phyloP scores from a whole-genome alignment of 2,113 vertebrate species.

The Aix galericulata region DNA sequence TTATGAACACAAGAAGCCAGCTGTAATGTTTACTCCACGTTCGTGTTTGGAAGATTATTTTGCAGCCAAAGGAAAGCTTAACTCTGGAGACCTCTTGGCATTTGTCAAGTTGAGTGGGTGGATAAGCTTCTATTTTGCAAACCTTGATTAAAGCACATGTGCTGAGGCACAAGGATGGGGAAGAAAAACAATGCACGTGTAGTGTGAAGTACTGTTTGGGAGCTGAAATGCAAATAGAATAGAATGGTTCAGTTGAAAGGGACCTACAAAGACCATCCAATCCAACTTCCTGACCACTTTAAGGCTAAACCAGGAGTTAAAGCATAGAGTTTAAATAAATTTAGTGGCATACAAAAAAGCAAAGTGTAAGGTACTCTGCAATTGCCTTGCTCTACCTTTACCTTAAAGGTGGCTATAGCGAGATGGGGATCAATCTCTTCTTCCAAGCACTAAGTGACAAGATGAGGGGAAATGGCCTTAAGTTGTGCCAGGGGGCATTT shows the following conservation, averaged over 20 bases:
- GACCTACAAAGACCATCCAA: background rate
- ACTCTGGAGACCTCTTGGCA: background rate
- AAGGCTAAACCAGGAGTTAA: background rate
- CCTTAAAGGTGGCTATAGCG: too few relatives aligned
- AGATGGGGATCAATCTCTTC: too few relatives aligned
- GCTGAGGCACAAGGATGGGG: background rate
- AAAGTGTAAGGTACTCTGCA: background rate
- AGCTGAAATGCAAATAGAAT: background rate
- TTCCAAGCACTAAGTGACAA: too few relatives aligned
- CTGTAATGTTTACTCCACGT: background rate
- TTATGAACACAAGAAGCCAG: background rate
- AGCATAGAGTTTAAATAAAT: background rate
- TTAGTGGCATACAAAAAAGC: accelerated
- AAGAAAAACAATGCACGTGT: background rate
- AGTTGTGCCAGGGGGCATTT: too few relatives aligned
- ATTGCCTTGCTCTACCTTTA: too few relatives aligned
- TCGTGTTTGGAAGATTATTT: background rate
- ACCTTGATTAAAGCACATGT: background rate
- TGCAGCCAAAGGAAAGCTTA: conserved; percentile 7
- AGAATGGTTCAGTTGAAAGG: background rate
- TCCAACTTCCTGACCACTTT: background rate
- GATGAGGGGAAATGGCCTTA: too few relatives aligned
- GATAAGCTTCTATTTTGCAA: background rate
- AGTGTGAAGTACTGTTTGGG: background rate
- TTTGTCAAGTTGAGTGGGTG: background rate